phyloP scores from a whole-genome alignment of 2,888 invertebrate genomes.

The Campoletis raptor region DNA sequence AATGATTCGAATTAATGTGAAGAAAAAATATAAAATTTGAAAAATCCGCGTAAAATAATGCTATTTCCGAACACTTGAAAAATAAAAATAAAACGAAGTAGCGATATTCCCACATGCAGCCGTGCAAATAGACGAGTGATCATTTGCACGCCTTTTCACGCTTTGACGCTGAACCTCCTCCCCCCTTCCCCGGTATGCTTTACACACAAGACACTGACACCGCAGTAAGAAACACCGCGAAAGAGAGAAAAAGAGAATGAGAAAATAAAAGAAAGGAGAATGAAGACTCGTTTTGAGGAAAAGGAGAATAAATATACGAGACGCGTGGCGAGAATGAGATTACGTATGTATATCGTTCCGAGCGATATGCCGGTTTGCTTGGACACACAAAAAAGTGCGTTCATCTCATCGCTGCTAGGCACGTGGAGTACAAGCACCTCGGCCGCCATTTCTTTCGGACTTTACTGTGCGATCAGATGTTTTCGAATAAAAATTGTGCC shows the following conservation, averaged over 20 bases:
- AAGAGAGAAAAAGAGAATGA: not conserved
- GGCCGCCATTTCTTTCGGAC: constrained; percentile 12
- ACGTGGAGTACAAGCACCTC: constrained; percentile 37
- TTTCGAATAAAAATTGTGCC: not conserved
- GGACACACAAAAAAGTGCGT: constrained; percentile 20
- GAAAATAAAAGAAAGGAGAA: not conserved
- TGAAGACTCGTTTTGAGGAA: constrained; percentile 54
- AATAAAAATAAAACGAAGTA: not conserved
- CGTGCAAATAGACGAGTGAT: constrained; percentile 29
- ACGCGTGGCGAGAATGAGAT: constrained; percentile 58
- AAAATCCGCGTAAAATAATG: not conserved
- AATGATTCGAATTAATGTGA: not conserved
- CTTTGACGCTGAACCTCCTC: constrained; percentile 47
- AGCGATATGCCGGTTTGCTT: constrained; percentile 39
- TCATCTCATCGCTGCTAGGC: constrained; percentile 31
- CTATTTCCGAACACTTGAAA: not conserved
- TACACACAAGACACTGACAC: constrained; percentile 34
- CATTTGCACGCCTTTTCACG: constrained; percentile 52
- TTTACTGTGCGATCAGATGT: not conserved
- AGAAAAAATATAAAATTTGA: not conserved
- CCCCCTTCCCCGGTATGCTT: constrained; percentile 24
- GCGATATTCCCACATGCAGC: not conserved
- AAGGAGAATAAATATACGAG: constrained; percentile 41
- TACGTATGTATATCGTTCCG: constrained; percentile 34
- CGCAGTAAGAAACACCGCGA: constrained; percentile 2